Percentiles rank a stretch among this genome's conserved stretches.
Evolutionary conservation across 1,140 invertebrate species (phyloP).

Genomic region (Daktulosphaira vitifoliae): DNA sequence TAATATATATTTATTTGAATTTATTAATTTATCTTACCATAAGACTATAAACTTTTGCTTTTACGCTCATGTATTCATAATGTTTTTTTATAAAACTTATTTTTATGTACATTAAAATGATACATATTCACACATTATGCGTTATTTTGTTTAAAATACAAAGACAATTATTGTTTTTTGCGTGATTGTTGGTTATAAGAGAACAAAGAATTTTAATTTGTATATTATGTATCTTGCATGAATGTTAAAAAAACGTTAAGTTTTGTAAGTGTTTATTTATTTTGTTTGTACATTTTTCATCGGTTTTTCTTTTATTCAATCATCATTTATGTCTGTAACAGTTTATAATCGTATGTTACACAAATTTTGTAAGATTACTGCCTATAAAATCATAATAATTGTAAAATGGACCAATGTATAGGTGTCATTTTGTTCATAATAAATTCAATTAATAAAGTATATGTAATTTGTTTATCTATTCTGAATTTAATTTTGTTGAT

Average conservation of each 20-base stretch:
- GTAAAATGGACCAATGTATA: too few relatives aligned
- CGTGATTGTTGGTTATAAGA: conserved; percentile 3
- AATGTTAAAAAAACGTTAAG: conserved; percentile 24
- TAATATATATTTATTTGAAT: background rate
- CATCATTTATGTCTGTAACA: background rate
- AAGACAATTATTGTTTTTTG: conserved; percentile 8
- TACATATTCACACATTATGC: background rate
- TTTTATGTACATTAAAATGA: background rate
- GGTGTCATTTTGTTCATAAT: too few relatives aligned
- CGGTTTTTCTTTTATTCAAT: conserved; percentile 15
- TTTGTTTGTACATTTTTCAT: conserved; percentile 29
- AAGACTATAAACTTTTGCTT: background rate
- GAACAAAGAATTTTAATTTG: conserved; percentile 13
- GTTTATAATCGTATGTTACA: conserved; percentile 25
- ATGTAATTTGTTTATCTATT: too few relatives aligned
- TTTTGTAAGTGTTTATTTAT: conserved; percentile 34
- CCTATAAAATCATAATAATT: too few relatives aligned
- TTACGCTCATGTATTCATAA: too few relatives aligned
- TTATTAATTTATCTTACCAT: conserved; percentile 17
- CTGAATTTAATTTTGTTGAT: too few relatives aligned
- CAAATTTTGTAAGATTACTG: too few relatives aligned
- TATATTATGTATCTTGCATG: background rate
- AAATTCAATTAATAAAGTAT: conserved; percentile 11
- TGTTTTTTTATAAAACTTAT: background rate
- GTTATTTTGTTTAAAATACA: background rate